Evolutionary conservation across 37 sponge, comb jelly and placozoan genomes (phyloP), one percentile per base, ranked within the genome.

Genomic region (Eunapius fragilis): DNA sequence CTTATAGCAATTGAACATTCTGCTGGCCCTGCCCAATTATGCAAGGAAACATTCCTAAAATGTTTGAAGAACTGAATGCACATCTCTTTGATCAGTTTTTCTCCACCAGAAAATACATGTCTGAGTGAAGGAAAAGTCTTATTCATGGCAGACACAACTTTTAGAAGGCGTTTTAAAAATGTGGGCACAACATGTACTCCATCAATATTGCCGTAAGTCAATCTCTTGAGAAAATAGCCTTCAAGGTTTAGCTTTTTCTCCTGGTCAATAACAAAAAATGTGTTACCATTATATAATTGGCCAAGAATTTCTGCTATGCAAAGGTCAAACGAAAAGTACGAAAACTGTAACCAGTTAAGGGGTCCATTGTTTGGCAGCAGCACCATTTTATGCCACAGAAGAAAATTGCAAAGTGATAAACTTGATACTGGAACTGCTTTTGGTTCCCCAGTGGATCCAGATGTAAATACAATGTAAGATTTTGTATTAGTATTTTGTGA

Each of bases 11-110:
- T 75, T 28, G 33, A 75, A 32, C 76, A 75, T 75, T 75, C 76
- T 28, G 76, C 76, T 33, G 76, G 76, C 4, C 76, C 76, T 32
- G 25, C 31, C 76, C 76, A 75, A 75, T 75, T 75, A 33, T 75
- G 76, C 25, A 75, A 33, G 26, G 31, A 45, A 45, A 75, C 31
- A 25, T 28, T 28, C 25, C 35, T 28, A 34, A 75, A 75, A 35
- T 22, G 33, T 13, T 75, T 28, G 31, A 75, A 75, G 9, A 75
- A 75, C 37, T 33, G 76, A 32, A 24, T 13, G 32, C 76, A 75
- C 31, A 33, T 24, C 31, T 75, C 37, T 33, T 31, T 25, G 7
- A 6, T 31, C 31, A 75, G 37, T 25, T 31, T 33, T 75, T 75
- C 76, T 27, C 76, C 76, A 75, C 25, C 35, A 32, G 76, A 75